Evolutionary conservation across 2,888 invertebrate species (phyloP), one percentile per base, ranked within the genome.

Genomic region (Falcaria lacertinaria): DNA sequence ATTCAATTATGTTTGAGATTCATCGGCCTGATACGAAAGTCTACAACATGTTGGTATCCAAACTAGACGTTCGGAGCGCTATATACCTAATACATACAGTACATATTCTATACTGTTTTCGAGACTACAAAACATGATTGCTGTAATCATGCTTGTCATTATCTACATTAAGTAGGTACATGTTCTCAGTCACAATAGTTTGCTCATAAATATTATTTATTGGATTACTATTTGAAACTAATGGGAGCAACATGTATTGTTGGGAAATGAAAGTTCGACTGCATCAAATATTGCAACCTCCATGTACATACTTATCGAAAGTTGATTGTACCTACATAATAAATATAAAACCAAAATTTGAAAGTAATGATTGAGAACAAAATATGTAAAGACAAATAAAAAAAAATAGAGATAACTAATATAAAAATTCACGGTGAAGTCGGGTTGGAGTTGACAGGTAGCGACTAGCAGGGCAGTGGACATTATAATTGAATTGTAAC

Each of bases 1-100:
- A 13, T 17, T 37, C 44, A 53, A 55, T 57, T 52, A 44, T 46
- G 48, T 54, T 58, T 45, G 45, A 52, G 47, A 59, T 52, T 56
- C 48, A 44, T 44, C 37, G 37, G 39, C 37, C 14, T 22, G 22
- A 46, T 40, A 54, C 45, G 50, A 54, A 56, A 58, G 59, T 60
- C 46, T 44, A 54, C 39, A 42, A 44, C 46, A 41, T 17, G 16
- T 16, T 57, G 45, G 39, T 37, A 51, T 51, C 48, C 13, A 36
- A 44, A 47, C 44, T 8, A 11, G 1, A 11, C 11, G 28, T 11
- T 28, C 7, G 11, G 28, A 11, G 11, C 11, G 2, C 3, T 11
- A 11, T 11, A 1, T 11, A 28, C 28, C 11, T 19, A 19, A 5
- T 19, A 17, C 35, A 35, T 35, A 1, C 19, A 35, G 35, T 35